phyloP scores from a whole-genome alignment of 1,140 invertebrate species.

The Formica exsecta region DNA sequence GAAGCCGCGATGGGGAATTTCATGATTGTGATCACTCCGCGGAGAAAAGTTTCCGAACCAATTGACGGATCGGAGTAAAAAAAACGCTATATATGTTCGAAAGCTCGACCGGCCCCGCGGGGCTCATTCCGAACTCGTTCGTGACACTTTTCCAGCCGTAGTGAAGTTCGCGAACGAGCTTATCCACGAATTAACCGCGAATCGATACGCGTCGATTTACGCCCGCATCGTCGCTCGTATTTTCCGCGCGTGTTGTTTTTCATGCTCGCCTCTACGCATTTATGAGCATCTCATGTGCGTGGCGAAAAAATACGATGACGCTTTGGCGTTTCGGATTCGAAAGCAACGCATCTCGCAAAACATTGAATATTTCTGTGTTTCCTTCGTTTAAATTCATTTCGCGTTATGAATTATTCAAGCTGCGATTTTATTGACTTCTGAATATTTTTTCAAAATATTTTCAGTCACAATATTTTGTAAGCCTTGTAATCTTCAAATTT shows the following conservation, averaged over 20 bases:
- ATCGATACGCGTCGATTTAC: conserved; percentile 47
- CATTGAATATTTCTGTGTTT: conserved; percentile 19
- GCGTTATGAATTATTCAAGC: conserved; percentile 42
- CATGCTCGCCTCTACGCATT: conserved; percentile 46
- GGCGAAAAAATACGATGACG: conserved; percentile 38
- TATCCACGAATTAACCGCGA: conserved; percentile 50
- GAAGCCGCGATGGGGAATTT: conserved; percentile 34
- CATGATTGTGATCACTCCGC: conserved; percentile 22
- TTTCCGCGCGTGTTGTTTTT: conserved; percentile 57
- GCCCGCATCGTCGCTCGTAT: conserved; percentile 20
- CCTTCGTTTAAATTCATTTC: conserved; percentile 28
- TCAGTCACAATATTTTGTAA: neutral
- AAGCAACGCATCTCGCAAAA: conserved; percentile 43
- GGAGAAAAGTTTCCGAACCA: conserved; percentile 34
- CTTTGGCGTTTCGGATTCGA: conserved; percentile 18
- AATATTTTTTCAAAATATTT: conserved; percentile 21
- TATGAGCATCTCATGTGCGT: conserved; percentile 45
- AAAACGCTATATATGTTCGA: conserved; percentile 4
- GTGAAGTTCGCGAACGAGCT: conserved; percentile 22
- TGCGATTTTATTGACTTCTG: conserved; percentile 24
- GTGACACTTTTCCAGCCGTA: conserved; percentile 36
- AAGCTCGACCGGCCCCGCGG: neutral
- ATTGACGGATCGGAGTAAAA: conserved; percentile 37
- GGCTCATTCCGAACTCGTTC: conserved; percentile 12
- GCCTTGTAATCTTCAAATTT: neutral